Evolutionary conservation across 2,888 invertebrate species (phyloP).

Genomic region (Cheilosia scutellata): DNA sequence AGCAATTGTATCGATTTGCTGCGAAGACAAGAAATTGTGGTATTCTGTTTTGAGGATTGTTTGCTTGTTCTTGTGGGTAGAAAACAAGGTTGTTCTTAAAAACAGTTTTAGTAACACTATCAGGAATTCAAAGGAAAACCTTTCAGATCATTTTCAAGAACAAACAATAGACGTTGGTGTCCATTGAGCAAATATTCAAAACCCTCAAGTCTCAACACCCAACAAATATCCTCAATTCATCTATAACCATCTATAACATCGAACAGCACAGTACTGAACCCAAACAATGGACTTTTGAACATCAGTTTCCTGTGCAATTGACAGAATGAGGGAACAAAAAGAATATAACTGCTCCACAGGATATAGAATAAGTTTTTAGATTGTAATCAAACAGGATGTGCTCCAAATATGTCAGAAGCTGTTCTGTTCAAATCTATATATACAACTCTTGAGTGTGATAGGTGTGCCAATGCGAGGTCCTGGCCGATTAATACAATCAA

Average conservation of each 20-base stretch:
- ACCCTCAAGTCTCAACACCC: background rate
- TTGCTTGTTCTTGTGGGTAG: too few species aligned
- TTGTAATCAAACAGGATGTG: conserved; percentile 28
- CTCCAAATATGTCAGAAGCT: conserved; percentile 25
- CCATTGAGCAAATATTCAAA: conserved; percentile 25
- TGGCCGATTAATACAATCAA: conserved; percentile 36
- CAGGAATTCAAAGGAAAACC: background rate
- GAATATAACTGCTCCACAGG: background rate
- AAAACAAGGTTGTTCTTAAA: background rate
- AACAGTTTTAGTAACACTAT: background rate
- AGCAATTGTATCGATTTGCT: too few species aligned
- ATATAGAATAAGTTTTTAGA: conserved; percentile 14
- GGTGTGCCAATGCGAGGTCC: conserved; percentile 9
- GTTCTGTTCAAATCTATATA: background rate
- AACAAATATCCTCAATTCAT: background rate
- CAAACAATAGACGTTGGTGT: conserved; percentile 9
- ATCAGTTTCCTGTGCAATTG: conserved; percentile 8
- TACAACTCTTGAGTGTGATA: background rate
- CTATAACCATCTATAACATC: background rate
- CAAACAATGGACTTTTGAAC: conserved; percentile 10
- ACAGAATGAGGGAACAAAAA: background rate
- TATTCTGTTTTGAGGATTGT: too few species aligned
- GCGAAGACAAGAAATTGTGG: too few species aligned
- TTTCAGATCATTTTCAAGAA: conserved; percentile 3
- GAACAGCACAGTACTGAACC: background rate